Evolutionary conservation across 1,140 invertebrate species (phyloP).

Genomic region (Ylistrum balloti): DNA sequence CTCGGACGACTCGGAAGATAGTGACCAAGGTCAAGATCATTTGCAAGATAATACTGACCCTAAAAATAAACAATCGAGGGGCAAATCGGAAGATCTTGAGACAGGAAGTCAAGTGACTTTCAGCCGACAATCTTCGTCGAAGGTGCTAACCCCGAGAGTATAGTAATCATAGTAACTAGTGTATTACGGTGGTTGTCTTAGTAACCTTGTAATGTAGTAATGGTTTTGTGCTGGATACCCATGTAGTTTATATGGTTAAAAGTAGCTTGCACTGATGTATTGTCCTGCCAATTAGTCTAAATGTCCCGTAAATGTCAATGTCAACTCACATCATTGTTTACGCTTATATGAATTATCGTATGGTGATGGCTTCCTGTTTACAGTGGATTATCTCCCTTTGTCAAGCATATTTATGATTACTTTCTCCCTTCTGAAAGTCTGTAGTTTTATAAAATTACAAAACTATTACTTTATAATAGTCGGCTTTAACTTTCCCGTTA

Average conservation of each 20-base stretch:
- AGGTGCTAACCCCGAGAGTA: neutral
- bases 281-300: neutral
- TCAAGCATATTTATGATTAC: no score
- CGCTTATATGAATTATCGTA: neutral
- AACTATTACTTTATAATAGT: no score
- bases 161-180: neutral
- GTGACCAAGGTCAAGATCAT: slow-evolving; percentile 25
- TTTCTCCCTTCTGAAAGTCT: no score
- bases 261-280: neutral
- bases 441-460: no score
- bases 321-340: neutral
- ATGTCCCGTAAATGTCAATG: neutral
- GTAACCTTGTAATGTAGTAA: neutral
- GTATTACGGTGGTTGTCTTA: neutral
- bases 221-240: neutral
- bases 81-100: neutral
- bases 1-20: neutral
- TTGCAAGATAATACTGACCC: neutral
- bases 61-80: neutral
- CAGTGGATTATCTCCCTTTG: neutral
- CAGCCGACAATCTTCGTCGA: neutral
- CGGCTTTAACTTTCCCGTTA: no score
- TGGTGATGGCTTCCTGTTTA: neutral
- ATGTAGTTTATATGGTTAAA: neutral
- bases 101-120: neutral